Evolutionary conservation across 2,113 vertebrate species (phyloP).

Genomic region (Leptosomus discolor): DNA sequence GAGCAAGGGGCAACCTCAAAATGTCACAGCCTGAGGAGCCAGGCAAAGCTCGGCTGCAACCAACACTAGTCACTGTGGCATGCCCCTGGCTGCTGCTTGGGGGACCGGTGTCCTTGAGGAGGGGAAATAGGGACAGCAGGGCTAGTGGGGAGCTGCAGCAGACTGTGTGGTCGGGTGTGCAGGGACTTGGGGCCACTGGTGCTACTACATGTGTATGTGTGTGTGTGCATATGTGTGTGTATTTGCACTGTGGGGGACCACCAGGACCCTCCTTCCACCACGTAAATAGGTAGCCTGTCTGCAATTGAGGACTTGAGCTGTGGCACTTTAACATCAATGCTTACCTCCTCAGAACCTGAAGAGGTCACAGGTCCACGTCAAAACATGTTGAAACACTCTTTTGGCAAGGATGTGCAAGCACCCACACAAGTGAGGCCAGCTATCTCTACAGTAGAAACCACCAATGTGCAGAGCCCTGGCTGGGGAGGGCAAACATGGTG

Average conservation of each 20-base stretch:
- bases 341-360: neutral
- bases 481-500: rapidly evolving
- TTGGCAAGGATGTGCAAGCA: neutral
- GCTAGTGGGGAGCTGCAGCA: neutral
- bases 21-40: too few relatives aligned
- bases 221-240: rapidly evolving
- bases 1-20: neutral
- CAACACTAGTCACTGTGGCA: rapidly evolving
- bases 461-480: rapidly evolving
- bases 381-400: neutral
- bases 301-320: neutral
- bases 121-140: neutral
- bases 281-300: rapidly evolving
- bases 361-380: rapidly evolving
- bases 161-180: rapidly evolving
- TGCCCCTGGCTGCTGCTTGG: rapidly evolving
- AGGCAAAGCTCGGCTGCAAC: neutral
- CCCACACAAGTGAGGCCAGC: neutral
- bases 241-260: neutral
- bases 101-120: rapidly evolving
- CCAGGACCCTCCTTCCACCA: rapidly evolving
- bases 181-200: neutral
- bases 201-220: rapidly evolving
- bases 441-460: rapidly evolving
- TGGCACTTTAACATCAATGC: neutral